A percentile compares a stretch with the other conserved stretches of the same genome.
Evolutionary conservation across 2,797 vertebrate species (phyloP).

Genomic region (Cottoperca gobio): DNA sequence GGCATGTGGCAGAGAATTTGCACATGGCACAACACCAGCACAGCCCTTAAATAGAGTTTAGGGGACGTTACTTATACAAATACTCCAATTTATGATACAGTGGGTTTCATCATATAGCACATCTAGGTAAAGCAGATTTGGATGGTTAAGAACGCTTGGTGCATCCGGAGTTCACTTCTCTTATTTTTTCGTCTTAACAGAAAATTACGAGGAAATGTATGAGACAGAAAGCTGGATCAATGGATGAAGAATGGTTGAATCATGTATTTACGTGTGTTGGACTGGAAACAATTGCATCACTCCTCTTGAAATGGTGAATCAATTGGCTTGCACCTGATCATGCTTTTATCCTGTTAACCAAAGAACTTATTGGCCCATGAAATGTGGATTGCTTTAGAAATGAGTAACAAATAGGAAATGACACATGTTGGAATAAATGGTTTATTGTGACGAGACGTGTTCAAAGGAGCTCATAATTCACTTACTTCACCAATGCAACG

Average conservation of each 20-base stretch:
- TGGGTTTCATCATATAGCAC: too few relatives aligned
- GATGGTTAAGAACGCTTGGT: too few relatives aligned
- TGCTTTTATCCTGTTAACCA: not conserved
- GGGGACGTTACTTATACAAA: too few relatives aligned
- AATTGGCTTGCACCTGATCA: not conserved
- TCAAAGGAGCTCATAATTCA: not conserved
- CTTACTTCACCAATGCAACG: not conserved
- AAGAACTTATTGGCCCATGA: not conserved
- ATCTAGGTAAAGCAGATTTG: too few relatives aligned
- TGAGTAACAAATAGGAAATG: slow-evolving; percentile 40
- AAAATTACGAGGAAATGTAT: too few relatives aligned
- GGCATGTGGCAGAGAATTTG: too few relatives aligned
- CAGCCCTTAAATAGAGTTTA: too few relatives aligned
- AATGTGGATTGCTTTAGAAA: not conserved
- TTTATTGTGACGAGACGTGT: not conserved
- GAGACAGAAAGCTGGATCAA: too few relatives aligned
- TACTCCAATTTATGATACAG: too few relatives aligned
- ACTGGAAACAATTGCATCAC: slow-evolving; percentile 27
- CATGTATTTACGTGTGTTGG: slow-evolving; percentile 2
- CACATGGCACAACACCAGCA: too few relatives aligned
- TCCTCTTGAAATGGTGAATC: not conserved
- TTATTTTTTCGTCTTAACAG: too few relatives aligned
- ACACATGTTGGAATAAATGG: not conserved
- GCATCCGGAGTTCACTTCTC: too few relatives aligned
- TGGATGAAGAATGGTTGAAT: not conserved